Base-by-base conservation (phyloP, 2,113 vertebrate genomes). In the Equus przewalskii region DNA sequence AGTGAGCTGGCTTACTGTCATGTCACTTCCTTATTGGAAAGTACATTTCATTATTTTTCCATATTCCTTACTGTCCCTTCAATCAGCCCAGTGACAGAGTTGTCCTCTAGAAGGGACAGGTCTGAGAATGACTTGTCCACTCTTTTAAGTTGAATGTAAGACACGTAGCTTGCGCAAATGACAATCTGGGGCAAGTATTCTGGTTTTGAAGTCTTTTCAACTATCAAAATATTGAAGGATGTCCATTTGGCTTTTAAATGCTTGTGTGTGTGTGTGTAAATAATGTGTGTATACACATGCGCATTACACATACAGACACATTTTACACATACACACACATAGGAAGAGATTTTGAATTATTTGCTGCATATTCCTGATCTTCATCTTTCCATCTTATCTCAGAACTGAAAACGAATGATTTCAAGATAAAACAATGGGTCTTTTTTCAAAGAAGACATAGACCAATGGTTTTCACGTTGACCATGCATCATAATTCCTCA, bases 31-130 rank as follows among this genome's bases (percentile, higher is more conserved):
- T 80, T 54, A 13, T 24, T 46, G 14, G 44, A 56, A 33, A 89
- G 93, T 2, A 82, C 73, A 30, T 16, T 19, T 70, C 60, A 41
- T 41, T 65, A 87, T 58, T 84, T 90, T 4, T 91, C 9, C 84
- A 72, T 64, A 13, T 7, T 81, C 30, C 73, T 88, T 51, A 24
- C 41, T 89, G 19, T 46, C 60, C 33, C 30, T 95, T 84, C 54
- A 58, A 51, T 89, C 86, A 95, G 6, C 54, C n/a, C 36, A 54
- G 54, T 88, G 72, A 95, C 86, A 93, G 70, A 69, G n/a, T 9
- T 76, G 14, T 95, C 62, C 62, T 44, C 33, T 51, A 60, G 14
- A 80, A 96, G 18, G 19, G 41, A 41, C 36, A 69, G 36, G 24
- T 28, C 64, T 80, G 56, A 78, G 22, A 86, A 87, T 79, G 72